Conservation (phyloP, 2,888 invertebrate genomes). For the Andrena camellia region DNA sequence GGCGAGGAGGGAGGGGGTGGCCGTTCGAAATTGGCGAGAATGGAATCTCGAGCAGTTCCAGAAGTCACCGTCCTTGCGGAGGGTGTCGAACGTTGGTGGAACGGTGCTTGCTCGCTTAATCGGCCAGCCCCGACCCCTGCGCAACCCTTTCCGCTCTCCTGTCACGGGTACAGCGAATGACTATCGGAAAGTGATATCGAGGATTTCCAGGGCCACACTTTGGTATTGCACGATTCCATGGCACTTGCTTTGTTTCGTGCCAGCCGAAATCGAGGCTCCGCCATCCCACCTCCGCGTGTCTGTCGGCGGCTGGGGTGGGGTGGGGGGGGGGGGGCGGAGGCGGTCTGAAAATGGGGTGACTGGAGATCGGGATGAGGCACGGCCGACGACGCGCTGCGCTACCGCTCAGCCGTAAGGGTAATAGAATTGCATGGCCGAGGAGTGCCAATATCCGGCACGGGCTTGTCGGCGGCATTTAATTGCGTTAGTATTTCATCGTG, state of each 20-base stretch:
- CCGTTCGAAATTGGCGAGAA: conserved; percentile 73
- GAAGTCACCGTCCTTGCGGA: conserved; percentile 67
- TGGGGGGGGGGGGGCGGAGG: conserved; percentile 10
- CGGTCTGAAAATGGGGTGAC: conserved; percentile 65
- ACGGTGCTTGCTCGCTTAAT: conserved; percentile 71
- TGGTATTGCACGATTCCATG: conserved; percentile 74
- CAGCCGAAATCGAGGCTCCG: conserved; percentile 50
- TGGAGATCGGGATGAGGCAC: conserved; percentile 59
- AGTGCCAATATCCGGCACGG: conserved; percentile 83
- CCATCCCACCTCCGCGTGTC: not conserved
- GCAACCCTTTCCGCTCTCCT: conserved; percentile 53
- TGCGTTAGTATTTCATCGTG: conserved; percentile 83
- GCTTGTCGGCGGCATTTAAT: conserved; percentile 82
- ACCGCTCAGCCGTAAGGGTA: conserved; percentile 76
- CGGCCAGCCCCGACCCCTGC: conserved; percentile 53
- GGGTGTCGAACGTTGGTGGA: conserved; percentile 69
- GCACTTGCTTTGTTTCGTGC: conserved; percentile 69
- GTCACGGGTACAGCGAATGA: conserved; percentile 54
- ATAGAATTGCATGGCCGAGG: conserved; percentile 82
- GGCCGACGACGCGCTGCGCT: conserved; percentile 65
- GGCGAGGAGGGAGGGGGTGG: conserved; percentile 32
- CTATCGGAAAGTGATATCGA: conserved; percentile 79
- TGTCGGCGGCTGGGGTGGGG: not conserved
- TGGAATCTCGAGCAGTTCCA: conserved; percentile 74
- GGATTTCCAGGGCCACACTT: conserved; percentile 75